Percentiles rank a stretch among this genome's conserved stretches.
Conservation (phyloP, 2,113 vertebrate species). For the Columbina picui region DNA sequence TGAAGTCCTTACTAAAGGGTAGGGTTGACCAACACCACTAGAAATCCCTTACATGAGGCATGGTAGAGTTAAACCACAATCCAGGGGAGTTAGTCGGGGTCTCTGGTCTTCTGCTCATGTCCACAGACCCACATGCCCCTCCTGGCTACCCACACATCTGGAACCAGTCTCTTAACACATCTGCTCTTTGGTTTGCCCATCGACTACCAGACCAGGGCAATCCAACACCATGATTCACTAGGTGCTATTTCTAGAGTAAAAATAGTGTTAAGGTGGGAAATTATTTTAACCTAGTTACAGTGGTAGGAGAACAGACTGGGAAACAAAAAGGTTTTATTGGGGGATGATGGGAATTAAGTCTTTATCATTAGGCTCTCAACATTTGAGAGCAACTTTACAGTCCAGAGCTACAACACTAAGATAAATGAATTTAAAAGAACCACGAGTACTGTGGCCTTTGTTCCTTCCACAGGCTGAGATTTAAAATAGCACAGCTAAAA, state of each 20-base stretch:
- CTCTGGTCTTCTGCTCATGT: not conserved
- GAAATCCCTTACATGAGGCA: not conserved
- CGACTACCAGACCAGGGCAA: not conserved
- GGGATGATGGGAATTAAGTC: not conserved
- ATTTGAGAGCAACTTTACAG: not conserved
- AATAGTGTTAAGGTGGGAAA: not conserved
- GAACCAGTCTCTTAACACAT: not conserved
- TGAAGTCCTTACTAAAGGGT: not conserved
- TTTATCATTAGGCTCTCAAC: not conserved
- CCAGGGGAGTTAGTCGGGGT: not conserved
- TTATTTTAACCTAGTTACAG: not conserved
- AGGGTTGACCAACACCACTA: not conserved
- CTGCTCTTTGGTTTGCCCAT: not conserved
- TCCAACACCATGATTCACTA: not conserved
- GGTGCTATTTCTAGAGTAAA: not conserved
- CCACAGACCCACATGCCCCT: rapidly evolving
- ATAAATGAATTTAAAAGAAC: not conserved
- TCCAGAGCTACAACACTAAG: not conserved
- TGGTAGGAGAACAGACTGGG: not conserved
- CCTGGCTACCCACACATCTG: not conserved
- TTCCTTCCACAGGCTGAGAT: not conserved
- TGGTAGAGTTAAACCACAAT: rapidly evolving
- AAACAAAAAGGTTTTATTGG: not conserved
- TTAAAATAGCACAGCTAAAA: not conserved
- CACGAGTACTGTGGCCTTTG: not conserved